phyloP scores from a whole-genome alignment of 2,888 invertebrate genomes.

The Leptopterna dolabrata region DNA sequence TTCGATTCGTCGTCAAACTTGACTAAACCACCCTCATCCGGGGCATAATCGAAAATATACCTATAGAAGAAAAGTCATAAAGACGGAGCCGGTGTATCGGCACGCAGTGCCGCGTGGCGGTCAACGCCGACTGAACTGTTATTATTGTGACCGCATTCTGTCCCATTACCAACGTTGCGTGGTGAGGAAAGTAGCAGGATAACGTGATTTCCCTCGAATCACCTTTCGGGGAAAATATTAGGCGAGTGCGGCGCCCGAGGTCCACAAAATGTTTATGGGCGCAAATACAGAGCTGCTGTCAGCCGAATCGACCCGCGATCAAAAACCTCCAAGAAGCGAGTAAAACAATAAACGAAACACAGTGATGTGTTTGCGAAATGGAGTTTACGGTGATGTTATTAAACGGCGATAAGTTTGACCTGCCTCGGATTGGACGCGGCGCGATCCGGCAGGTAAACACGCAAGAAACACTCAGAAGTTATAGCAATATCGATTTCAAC shows the following conservation, averaged over 20 bases:
- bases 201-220: neutral
- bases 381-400: no score
- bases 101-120: neutral
- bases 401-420: no score
- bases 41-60: neutral
- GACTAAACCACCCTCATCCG: neutral
- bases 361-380: neutral
- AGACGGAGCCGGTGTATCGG: neutral
- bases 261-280: neutral
- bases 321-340: neutral
- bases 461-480: no score
- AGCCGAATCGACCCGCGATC: neutral
- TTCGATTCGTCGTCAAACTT: neutral
- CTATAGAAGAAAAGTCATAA: neutral
- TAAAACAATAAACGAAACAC: constrained; percentile 19
- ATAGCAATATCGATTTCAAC: no score
- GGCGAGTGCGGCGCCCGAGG: neutral
- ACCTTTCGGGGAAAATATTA: neutral
- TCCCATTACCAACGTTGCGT: neutral
- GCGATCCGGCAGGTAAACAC: no score
- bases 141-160: constrained; percentile 4
- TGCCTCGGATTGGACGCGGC: no score
- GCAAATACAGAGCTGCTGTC: neutral
- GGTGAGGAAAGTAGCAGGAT: neutral
- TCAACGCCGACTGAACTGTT: neutral